These are phyloP conservation scores for Rhamnusium bicolor DNA, from an alignment of 2,888 invertebrate species.

Conservation along the genomic window DNA sequence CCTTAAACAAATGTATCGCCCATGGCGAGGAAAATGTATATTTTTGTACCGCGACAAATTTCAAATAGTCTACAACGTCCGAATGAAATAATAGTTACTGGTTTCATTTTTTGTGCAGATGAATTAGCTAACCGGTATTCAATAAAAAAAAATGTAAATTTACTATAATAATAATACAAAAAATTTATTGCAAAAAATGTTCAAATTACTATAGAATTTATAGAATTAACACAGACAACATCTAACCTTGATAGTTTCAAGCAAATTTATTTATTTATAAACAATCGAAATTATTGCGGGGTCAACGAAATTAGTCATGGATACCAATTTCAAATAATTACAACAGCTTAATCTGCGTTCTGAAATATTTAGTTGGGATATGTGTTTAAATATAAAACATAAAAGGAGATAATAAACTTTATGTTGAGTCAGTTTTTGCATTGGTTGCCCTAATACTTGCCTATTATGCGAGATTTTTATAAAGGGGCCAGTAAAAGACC, in stretches of 20 bases:
- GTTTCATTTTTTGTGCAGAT: background rate
- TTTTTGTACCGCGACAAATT: too few species aligned
- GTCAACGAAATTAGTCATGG: conserved; percentile 21
- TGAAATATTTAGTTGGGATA: background rate
- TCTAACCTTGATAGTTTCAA: conserved; percentile 15
- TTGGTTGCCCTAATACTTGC: background rate
- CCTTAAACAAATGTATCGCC: too few species aligned
- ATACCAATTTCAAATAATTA: conserved; percentile 5
- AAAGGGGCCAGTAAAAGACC: background rate
- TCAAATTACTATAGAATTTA: background rate
- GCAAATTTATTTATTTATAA: conserved; percentile 7
- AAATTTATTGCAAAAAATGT: background rate
- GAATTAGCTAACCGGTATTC: background rate
- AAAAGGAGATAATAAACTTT: background rate
- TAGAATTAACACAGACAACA: background rate
- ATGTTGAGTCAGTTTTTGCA: background rate
- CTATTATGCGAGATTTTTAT: background rate
- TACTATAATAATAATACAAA: background rate
- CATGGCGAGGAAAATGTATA: too few species aligned
- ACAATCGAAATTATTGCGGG: conserved; percentile 15
- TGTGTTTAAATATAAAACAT: background rate
- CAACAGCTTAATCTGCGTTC: background rate
- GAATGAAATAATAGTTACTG: background rate
- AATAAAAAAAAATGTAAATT: background rate
- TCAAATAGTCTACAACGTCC: background rate